These are phyloP conservation scores for Amorpha juglandis DNA, from an alignment of 2,888 invertebrate species.

Conservation along the genomic window DNA sequence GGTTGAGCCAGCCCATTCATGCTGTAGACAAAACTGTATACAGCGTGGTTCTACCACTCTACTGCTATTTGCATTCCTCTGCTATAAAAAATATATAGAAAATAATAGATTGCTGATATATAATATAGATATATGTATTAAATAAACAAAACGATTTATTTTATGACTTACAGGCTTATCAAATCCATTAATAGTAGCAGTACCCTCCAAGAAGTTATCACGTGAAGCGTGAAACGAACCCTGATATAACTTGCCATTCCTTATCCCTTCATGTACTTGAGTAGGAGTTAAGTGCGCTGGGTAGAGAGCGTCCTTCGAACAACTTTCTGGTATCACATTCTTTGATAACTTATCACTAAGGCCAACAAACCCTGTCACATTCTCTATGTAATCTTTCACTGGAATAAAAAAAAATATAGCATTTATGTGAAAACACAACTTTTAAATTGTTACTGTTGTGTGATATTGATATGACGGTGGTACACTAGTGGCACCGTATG, in stretches of 20 bases:
- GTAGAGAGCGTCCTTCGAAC: constrained; percentile 87
- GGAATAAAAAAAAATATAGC: constrained; percentile 44
- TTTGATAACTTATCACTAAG: constrained; percentile 93
- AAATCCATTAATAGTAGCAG: constrained; percentile 90
- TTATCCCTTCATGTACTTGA: constrained; percentile 91
- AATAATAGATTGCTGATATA: too few species aligned
- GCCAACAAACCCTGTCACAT: constrained; percentile 86
- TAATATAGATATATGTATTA: too few species aligned
- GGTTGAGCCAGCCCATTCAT: too few species aligned
- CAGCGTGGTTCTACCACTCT: too few species aligned
- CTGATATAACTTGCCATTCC: constrained; percentile 89
- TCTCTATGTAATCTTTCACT: constrained; percentile 91
- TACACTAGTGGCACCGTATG: too few species aligned
- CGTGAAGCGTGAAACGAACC: constrained; percentile 94
- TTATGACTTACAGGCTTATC: constrained; percentile 89
- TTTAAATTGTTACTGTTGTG: too few species aligned
- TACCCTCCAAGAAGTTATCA: constrained; percentile 97
- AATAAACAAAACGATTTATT: neutral
- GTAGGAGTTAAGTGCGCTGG: constrained; percentile 93
- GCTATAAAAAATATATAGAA: too few species aligned
- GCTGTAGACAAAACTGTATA: too few species aligned
- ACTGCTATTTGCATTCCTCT: too few species aligned
- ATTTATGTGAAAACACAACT: constrained; percentile 8
- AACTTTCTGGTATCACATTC: constrained; percentile 86
- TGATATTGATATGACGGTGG: too few species aligned